A percentile compares a stretch with the other conserved stretches of the same genome.
phyloP scores from a whole-genome alignment of 2,797 vertebrate species.

The Pyrrhura leucotis region DNA sequence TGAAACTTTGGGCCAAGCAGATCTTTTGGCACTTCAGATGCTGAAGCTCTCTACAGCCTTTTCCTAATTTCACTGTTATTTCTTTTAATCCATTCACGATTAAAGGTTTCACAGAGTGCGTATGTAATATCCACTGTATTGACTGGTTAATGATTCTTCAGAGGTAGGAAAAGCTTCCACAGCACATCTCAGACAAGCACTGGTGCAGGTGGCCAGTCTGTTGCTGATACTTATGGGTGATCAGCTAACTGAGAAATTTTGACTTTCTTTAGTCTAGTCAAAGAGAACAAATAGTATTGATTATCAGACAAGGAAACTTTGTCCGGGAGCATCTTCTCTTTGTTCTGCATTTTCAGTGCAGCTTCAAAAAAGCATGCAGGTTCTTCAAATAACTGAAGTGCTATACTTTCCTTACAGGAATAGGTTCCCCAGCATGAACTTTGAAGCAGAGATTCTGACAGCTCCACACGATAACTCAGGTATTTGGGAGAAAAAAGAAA shows the following conservation, averaged over 20 bases:
- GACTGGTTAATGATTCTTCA: not conserved
- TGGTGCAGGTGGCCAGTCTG: not conserved
- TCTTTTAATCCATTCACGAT: not conserved
- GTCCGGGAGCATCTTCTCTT: not conserved
- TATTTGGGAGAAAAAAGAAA: constrained; percentile 11
- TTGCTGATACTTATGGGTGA: not conserved
- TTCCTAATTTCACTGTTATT: not conserved
- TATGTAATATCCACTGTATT: not conserved
- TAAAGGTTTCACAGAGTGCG: not conserved
- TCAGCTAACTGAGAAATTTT: not conserved
- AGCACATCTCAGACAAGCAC: not conserved
- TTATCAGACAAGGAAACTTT: not conserved
- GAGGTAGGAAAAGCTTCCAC: not conserved
- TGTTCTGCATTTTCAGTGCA: constrained; percentile 15
- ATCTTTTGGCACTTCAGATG: not conserved
- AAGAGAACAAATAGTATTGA: not conserved
- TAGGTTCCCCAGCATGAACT: constrained; percentile 59
- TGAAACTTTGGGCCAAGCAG: not conserved
- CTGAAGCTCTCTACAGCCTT: not conserved
- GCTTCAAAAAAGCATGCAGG: not conserved
- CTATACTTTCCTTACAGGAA: constrained; percentile 63
- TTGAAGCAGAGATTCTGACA: constrained; percentile 69
- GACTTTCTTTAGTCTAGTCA: not conserved
- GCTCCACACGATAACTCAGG: constrained; percentile 62
- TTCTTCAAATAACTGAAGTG: constrained; percentile 57